These are phyloP conservation scores for Gambusia yucatana DNA, from an alignment of 2,797 vertebrate genomes.

Conservation along the genomic window DNA sequence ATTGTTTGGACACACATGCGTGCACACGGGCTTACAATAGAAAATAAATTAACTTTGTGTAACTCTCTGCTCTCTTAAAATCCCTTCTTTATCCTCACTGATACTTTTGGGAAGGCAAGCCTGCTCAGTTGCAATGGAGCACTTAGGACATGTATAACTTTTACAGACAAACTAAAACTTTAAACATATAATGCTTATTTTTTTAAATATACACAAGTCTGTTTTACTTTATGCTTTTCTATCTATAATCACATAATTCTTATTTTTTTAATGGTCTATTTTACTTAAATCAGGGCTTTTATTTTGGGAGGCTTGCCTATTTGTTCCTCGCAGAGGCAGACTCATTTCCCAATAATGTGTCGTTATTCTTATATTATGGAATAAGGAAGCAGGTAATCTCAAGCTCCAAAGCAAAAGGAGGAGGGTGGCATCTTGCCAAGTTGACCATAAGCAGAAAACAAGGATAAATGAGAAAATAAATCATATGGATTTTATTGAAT, in stretches of 20 bases:
- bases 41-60: slow-evolving; percentile 29
- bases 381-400: neutral
- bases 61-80: slow-evolving; percentile 17
- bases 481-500: neutral
- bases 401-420: neutral
- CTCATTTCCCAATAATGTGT: neutral
- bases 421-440: neutral
- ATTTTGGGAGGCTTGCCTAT: neutral
- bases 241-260: no score
- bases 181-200: neutral
- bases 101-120: slow-evolving; percentile 15
- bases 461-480: neutral
- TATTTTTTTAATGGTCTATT: neutral
- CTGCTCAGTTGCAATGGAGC: slow-evolving; percentile 4
- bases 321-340: neutral
- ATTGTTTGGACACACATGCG: slow-evolving; percentile 31
- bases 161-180: neutral
- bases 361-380: neutral
- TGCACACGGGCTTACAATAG: slow-evolving; percentile 3
- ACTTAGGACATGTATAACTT: neutral
- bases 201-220: neutral
- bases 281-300: neutral
- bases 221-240: no score
- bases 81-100: slow-evolving; percentile 39
- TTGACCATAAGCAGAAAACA: neutral